A percentile compares a stretch with the other conserved stretches of the same genome.
These are phyloP conservation scores for Stichopus horrens DNA, from an alignment of 53 echinoderm and acorn worm genomes.

Conservation along the genomic window DNA sequence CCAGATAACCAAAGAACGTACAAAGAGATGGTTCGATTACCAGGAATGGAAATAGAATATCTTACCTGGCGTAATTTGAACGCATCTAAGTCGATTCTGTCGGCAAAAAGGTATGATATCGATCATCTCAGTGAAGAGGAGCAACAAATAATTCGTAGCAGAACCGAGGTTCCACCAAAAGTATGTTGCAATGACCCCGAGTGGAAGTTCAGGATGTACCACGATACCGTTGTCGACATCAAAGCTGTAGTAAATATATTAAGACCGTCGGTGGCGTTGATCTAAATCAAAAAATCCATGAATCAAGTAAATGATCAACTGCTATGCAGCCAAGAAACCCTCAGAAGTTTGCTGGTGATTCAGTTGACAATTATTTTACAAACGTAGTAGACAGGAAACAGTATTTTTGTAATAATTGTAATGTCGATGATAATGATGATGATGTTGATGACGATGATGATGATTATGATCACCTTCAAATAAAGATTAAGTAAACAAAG, in stretches of 20 bases:
- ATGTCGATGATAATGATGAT: no score
- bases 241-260: not conserved
- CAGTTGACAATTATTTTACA: not conserved
- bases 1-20: not conserved
- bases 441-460: no score
- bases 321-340: not conserved
- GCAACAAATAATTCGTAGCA: not conserved
- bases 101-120: not conserved
- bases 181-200: not conserved
- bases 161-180: not conserved
- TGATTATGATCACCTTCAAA: no score
- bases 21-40: not conserved
- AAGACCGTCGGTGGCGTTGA: not conserved
- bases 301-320: no score
- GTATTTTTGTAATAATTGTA: no score
- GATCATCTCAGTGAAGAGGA: not conserved
- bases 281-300: no score
- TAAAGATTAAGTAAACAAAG: no score
- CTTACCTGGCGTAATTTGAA: conserved; percentile 16
- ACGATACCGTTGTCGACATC: conserved; percentile 5
- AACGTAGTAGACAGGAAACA: no score
- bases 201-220: not conserved
- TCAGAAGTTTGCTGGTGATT: not conserved
- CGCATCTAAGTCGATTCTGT: not conserved
- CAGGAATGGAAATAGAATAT: conserved; percentile 15